Conservation (phyloP, 2,888 invertebrate species). For the Drosophila maculinotata region DNA sequence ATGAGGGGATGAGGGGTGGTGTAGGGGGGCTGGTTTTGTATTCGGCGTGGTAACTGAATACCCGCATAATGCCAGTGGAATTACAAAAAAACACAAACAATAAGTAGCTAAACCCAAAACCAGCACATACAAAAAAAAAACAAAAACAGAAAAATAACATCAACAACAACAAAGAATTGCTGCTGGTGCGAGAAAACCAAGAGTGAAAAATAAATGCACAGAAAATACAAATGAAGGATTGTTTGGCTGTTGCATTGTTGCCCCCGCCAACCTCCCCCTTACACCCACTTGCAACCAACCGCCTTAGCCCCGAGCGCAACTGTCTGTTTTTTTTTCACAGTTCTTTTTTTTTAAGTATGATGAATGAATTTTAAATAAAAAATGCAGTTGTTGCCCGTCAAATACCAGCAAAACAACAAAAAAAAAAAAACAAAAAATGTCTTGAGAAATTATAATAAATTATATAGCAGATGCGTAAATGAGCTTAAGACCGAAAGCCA, state of each 20-base stretch:
- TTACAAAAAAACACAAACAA: constrained; percentile 46
- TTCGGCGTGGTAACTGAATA: constrained; percentile 49
- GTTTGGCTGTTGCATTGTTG: constrained; percentile 37
- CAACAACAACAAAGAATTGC: constrained; percentile 9
- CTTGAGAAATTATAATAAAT: constrained; percentile 48
- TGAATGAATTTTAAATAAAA: constrained; percentile 78
- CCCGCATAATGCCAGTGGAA: constrained; percentile 70
- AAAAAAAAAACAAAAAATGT: constrained; percentile 24
- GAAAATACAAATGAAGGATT: constrained; percentile 74
- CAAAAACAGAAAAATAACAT: constrained; percentile 20
- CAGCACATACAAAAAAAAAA: constrained; percentile 39
- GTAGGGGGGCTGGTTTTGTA: constrained; percentile 1
- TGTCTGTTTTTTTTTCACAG: constrained; percentile 26
- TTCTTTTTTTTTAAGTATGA: constrained; percentile 64
- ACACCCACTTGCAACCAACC: not conserved
- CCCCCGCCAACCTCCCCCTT: constrained; percentile 1
- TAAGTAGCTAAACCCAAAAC: constrained; percentile 59
- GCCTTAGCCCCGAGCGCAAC: not conserved
- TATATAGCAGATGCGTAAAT: constrained; percentile 45
- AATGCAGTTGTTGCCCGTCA: constrained; percentile 46
- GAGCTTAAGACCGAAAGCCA: constrained; percentile 9
- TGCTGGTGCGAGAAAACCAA: constrained; percentile 8
- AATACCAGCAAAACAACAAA: constrained; percentile 14
- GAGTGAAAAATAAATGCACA: constrained; percentile 44
- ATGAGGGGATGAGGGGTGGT: not conserved